Conservation (phyloP, 2,113 vertebrate species). For the Ammodytes dubius region DNA sequence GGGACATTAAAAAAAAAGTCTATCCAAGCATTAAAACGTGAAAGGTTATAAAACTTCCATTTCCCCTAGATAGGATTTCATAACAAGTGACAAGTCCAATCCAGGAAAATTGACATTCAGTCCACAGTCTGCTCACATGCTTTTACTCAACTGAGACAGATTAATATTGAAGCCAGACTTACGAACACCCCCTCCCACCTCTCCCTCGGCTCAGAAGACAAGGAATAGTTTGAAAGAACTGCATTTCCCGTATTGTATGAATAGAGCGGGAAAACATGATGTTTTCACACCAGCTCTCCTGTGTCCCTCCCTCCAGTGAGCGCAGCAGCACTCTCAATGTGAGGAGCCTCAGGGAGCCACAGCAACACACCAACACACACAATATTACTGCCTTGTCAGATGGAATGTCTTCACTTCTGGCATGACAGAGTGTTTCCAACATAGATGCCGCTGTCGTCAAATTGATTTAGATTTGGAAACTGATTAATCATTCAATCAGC, state of each 20-base stretch:
- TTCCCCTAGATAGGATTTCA: slow-evolving; percentile 38
- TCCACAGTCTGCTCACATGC: slow-evolving; percentile 15
- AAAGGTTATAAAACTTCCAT: slow-evolving; percentile 15
- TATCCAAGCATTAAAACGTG: slow-evolving; percentile 9
- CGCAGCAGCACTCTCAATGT: slow-evolving; percentile 35
- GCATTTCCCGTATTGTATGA: slow-evolving; percentile 30
- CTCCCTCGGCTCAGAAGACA: not conserved
- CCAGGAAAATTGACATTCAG: slow-evolving; percentile 37
- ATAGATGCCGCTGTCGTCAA: no score
- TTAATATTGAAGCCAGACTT: slow-evolving; percentile 35
- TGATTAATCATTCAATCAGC: no score
- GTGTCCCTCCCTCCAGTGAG: slow-evolving; percentile 2
- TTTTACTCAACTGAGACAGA: slow-evolving; percentile 23
- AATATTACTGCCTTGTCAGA: not conserved
- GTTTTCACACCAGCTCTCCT: slow-evolving; percentile 45
- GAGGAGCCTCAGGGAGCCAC: slow-evolving; percentile 6
- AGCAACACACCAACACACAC: slow-evolving; percentile 26
- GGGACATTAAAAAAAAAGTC: slow-evolving; percentile 42
- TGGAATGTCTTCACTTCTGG: not conserved
- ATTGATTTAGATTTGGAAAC: no score
- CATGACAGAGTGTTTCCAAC: no score
- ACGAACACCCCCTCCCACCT: not conserved
- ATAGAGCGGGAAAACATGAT: not conserved
- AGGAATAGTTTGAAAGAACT: slow-evolving; percentile 11
- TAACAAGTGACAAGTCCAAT: slow-evolving; percentile 48